Base-by-base conservation (phyloP, 2,888 invertebrate species). In the Teleiodes luculella region DNA sequence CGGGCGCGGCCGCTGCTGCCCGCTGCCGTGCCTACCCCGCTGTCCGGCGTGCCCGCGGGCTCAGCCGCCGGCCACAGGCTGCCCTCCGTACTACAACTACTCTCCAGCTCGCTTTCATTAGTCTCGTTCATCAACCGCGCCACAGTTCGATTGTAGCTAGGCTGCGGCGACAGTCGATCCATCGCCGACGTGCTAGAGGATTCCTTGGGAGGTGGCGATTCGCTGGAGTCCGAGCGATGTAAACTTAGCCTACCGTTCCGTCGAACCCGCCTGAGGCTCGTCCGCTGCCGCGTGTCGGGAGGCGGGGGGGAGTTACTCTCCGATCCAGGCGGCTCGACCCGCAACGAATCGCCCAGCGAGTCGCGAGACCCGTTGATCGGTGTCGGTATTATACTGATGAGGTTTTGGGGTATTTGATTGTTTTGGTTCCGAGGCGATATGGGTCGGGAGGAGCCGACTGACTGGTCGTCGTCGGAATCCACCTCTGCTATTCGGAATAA, bases 381-480 rank as follows among this genome's bases (percentile, higher is more conserved):
- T 0, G 92, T 92, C 0, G 92, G 92, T 36, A 92, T 72, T 54
- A 92, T 91, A 70, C 90, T 91, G 56, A 92, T 76, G 56, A 92
- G 86, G 65, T 91, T 90, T 52, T 72, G 63, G 1, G 83, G 83
- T 58, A 78, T 70, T 36, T 72, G 74, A 55, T 59, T 69, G 49
- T 67, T 77, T 36, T 77, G 80, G 56, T 68, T 74, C 6, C 80
- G 62, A 0, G 87, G 87, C 4, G 88, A 86, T 63, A 82, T 75
- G 0, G 88, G 84, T 18, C 80, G 76, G 53, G 86, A 75, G 53
- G 86, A 86, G 62, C 81, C 68, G 1, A 72, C 76, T 3, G 90
- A 86, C 55, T 90, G 90, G 62, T 93, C 93, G 63, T 93, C 93
- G 63, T 93, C 93, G 0, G 93, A 93, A 67, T 93, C 93, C 57